These are phyloP conservation scores for Cephalotes varians DNA, from an alignment of 2,888 invertebrate genomes.

Conservation along the genomic window DNA sequence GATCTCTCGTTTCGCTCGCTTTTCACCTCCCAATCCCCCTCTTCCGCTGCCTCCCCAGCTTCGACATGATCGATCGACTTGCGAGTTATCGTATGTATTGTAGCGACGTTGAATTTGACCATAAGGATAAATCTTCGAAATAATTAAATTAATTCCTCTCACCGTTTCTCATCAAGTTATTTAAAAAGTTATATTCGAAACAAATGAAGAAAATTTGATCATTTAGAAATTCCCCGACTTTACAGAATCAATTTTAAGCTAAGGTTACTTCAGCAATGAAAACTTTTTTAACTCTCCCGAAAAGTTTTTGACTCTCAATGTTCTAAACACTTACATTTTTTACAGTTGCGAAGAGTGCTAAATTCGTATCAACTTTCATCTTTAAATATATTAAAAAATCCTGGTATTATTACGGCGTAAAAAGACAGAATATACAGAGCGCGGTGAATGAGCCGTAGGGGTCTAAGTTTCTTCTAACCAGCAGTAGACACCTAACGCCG, in stretches of 20 bases:
- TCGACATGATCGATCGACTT: conserved; percentile 44
- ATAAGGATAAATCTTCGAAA: conserved; percentile 34
- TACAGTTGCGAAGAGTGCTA: neutral
- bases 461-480: conserved; percentile 74
- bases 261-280: neutral
- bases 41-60: neutral
- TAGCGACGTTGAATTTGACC: conserved; percentile 42
- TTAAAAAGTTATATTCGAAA: neutral
- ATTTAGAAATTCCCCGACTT: neutral
- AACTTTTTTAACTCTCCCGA: neutral
- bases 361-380: neutral
- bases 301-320: too few species aligned
- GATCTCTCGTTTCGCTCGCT: conserved; percentile 35
- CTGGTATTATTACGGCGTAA: neutral
- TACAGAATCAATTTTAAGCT: neutral
- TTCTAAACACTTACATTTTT: neutral
- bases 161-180: neutral
- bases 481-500: conserved; percentile 77
- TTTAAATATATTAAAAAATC: neutral
- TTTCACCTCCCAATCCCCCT: neutral
- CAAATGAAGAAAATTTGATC: neutral
- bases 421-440: neutral
- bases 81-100: conserved; percentile 37
- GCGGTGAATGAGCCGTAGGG: conserved; percentile 60
- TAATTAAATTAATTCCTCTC: neutral